These are phyloP conservation scores for Catotricha subobsoleta DNA, from an alignment of 2,888 invertebrate genomes.

Conservation along the genomic window DNA sequence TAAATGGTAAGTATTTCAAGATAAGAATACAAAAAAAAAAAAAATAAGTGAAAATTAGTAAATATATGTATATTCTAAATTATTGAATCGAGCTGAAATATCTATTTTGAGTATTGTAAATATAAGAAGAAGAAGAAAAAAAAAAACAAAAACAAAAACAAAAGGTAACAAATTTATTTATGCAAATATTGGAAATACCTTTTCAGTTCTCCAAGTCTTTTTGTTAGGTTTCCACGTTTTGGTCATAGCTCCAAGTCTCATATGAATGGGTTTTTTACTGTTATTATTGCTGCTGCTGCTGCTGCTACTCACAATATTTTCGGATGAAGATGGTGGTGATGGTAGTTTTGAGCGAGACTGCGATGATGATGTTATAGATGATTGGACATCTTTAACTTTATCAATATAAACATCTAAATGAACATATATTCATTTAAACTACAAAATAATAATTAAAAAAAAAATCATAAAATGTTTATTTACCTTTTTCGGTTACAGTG, in stretches of 20 bases:
- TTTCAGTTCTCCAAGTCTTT: conserved; percentile 10
- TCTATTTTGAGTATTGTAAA: not conserved
- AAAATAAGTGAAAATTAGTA: not conserved
- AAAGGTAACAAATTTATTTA: conserved; percentile 3
- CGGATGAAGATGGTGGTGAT: conserved; percentile 2
- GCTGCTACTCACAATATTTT: not conserved
- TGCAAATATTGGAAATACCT: conserved; percentile 8
- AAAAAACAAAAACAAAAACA: not conserved
- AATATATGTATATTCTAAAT: too few species aligned
- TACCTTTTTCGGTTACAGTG: not conserved
- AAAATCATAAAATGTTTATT: not conserved
- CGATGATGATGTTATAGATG: too few species aligned
- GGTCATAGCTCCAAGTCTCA: conserved; percentile 13
- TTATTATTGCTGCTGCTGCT: conserved; percentile 5
- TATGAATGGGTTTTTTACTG: conserved; percentile 15
- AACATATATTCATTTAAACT: not conserved
- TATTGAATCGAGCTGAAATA: not conserved
- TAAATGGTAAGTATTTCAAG: too few species aligned
- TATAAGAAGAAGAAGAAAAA: not conserved
- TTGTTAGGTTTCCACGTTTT: conserved; percentile 9
- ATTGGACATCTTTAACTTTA: too few species aligned
- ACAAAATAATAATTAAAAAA: not conserved
- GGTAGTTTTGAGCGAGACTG: conserved; percentile 1
- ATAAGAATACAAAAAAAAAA: too few species aligned
- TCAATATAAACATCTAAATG: not conserved